Evolutionary conservation across 2,113 vertebrate genomes (phyloP), one percentile per base, ranked within the genome.

Genomic region (Hystrix cristata): DNA sequence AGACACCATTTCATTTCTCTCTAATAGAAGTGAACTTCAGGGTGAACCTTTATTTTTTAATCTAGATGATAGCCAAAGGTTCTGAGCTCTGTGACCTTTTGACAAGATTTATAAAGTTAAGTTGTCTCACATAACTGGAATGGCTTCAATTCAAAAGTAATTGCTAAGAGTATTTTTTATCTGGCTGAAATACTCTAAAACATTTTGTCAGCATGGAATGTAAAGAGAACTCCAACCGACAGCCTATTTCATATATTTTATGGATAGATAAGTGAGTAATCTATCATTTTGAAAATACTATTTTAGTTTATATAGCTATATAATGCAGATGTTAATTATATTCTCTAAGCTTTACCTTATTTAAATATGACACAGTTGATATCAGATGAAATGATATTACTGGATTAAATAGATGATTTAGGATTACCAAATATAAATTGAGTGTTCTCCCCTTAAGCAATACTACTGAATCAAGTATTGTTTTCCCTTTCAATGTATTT

Each of bases 81-180:
- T 97, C 83, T 1, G 67, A 96, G 87, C 55, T 97, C 57, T 53
- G 14, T 95, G 23, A 84, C 95, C 23, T 15, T 90, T 88, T 78
- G 78, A 84, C 69, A 96, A 95, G 92, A 96, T 96, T 88, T 95
- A 92, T 91, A 97, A 94, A 67, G 69, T 79, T 91, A 96, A 96
- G 14, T 25, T 97, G 62, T 59, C 15, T 86, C 60, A 23, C 96
- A 94, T 7, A 92, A 95, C 38, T 79, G 96, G 31, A 60, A 23
- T 95, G 92, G 62, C 21, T 97, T 94, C 48, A 51, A 46, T 94
- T 97, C 43, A 96, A 97, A 97, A 96, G 96, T 59, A 96, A 79
- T 96, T 53, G 72, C 31, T 72, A 29, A 76, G 9, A 31, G 3
- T 67, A 72, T 72, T 97, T 80, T 92, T 97, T 91, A 95, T 87